Percentiles rank a stretch among this genome's conserved stretches.
phyloP scores from a whole-genome alignment of 2,888 invertebrate species.

The Limnephilus auricula region DNA sequence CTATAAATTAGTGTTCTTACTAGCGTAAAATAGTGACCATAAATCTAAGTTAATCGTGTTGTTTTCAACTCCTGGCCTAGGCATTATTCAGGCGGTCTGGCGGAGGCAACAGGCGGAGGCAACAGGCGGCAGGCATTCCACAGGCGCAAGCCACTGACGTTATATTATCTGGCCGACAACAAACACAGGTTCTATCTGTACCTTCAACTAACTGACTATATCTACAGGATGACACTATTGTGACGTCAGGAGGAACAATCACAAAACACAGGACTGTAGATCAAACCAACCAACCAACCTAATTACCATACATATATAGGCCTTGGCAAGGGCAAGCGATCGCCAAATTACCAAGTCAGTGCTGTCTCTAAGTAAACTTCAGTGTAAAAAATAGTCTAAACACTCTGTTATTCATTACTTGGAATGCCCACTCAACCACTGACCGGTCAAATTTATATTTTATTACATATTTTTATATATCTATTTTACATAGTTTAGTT shows the following conservation, averaged over 20 bases:
- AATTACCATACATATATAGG: no score
- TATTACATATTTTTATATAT: no score
- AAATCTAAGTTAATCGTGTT: constrained; percentile 7
- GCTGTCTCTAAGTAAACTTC: no score
- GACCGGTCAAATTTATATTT: no score
- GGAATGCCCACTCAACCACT: no score
- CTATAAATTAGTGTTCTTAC: neutral
- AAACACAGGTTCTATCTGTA: neutral
- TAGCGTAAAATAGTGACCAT: neutral
- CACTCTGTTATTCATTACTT: no score
- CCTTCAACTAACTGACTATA: neutral
- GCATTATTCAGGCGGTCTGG: constrained; percentile 10
- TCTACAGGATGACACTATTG: constrained; percentile 31
- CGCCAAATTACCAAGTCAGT: no score
- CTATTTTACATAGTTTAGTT: no score
- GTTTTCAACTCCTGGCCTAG: constrained; percentile 24
- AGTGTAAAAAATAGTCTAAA: no score
- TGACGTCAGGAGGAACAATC: neutral
- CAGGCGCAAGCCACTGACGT: neutral
- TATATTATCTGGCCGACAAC: constrained; percentile 13
- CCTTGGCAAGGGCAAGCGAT: no score
- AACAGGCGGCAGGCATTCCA: neutral
- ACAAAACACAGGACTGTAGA: no score
- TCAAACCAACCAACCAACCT: no score
- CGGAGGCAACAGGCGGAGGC: neutral